Evolutionary conservation across 2,113 vertebrate species (phyloP), one percentile per base, ranked within the genome.

Genomic region (Brachypteracias leptosomus): DNA sequence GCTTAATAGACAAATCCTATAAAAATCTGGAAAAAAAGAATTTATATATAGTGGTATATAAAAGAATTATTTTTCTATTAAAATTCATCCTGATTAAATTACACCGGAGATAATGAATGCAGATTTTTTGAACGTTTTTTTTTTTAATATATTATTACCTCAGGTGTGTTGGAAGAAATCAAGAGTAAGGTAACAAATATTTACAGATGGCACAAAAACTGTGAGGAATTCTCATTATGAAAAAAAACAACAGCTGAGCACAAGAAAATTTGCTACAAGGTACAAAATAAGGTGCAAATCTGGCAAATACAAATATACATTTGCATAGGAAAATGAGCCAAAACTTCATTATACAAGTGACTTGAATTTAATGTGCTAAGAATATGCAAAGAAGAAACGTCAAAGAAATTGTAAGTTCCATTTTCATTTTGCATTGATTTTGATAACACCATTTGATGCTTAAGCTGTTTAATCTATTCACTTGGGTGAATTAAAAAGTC

Each of bases 401-500:
- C 33, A 40, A 57, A 58, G 18, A 61, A 78, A 59, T 6, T 12
- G 3, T 42, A 74, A 83, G 7, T 26, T 62, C 20, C 61, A 72
- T 2, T 46, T 88, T 79, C 2, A 46, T 57, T 93, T 83, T 86
- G 25, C n/a, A 82, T 85, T 75, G 73, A 31, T 75, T 67, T 93
- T 85, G 33, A 28, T 63, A 71, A 59, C 18, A 38, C 6, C 33
- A 40, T 81, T 85, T 85, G 49, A 83, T 74, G 29, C 44, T 89
- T 82, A 40, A 58, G 12, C 46, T 63, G 31, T 55, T 94, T 92
- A 71, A 72, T 72, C 70, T 76, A 7, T 18, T 17, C 9, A 22
- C 16, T 29, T 61, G 36, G 18, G 62, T 89, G 78, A 87, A 88
- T 88, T 78, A 65, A 89, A 93, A 89, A 42, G 40, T n/a, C 20